phyloP scores from a whole-genome alignment of 2,797 vertebrate species.

The Orestias chungarensis region DNA sequence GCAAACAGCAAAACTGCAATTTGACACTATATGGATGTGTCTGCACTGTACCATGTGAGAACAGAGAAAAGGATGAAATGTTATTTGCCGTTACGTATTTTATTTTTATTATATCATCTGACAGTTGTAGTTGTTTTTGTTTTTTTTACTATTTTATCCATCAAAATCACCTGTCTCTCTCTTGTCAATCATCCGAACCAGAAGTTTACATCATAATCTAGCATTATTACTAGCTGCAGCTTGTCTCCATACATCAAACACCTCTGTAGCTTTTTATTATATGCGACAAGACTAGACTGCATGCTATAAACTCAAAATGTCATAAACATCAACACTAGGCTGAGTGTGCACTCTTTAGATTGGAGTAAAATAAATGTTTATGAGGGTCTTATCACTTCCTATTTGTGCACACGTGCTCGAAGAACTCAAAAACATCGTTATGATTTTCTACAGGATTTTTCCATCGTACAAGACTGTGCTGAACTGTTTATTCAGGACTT shows the following conservation, averaged over 20 bases:
- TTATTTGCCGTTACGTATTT: not conserved
- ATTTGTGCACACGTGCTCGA: slow-evolving; percentile 7
- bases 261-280: not conserved
- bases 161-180: not conserved
- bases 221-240: not conserved
- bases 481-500: slow-evolving; percentile 83
- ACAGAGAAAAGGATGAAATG: not conserved
- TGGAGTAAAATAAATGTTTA: not conserved
- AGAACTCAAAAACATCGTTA: slow-evolving; percentile 2
- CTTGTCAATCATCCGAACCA: not conserved
- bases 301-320: slow-evolving; percentile 9
- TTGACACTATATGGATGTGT: slow-evolving; percentile 50
- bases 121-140: too few species aligned
- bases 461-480: slow-evolving; percentile 18
- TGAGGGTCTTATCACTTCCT: slow-evolving; percentile 19
- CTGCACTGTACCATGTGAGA: slow-evolving; percentile 81
- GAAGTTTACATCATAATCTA: not conserved
- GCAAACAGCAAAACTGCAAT: slow-evolving; percentile 68
- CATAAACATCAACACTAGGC: not conserved
- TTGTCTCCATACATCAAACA: slow-evolving; percentile 11
- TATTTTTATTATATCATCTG: too few species aligned
- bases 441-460: not conserved
- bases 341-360: not conserved
- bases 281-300: not conserved
- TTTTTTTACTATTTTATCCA: not conserved